Percentiles rank a stretch among this genome's conserved stretches.
These are phyloP conservation scores for Dolichallabes microphthalmus DNA, from an alignment of 2,113 vertebrate genomes.

Conservation along the genomic window DNA sequence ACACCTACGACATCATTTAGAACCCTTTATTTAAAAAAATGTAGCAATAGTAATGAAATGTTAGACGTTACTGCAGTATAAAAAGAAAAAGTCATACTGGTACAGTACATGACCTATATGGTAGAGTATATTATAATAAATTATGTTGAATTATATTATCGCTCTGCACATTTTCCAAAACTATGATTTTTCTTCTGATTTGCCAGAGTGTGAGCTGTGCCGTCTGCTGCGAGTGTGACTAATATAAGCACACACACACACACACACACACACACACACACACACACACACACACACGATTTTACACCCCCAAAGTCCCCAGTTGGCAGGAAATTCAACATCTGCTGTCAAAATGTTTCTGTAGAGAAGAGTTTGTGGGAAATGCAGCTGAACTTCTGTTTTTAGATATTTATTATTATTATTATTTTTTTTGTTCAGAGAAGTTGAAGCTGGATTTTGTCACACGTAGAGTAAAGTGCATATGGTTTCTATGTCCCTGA, in stretches of 20 bases:
- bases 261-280: too few relatives aligned
- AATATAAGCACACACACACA: constrained; percentile 40
- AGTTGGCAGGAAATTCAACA: constrained; percentile 37
- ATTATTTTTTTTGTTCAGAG: not conserved
- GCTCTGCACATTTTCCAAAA: not conserved
- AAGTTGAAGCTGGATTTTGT: not conserved
- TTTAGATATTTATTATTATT: not conserved
- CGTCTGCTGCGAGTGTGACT: constrained; percentile 6
- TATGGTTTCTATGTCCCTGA: constrained; percentile 8
- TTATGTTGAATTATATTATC: not conserved
- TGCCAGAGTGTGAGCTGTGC: not conserved
- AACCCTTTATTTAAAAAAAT: not conserved
- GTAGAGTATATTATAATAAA: not conserved
- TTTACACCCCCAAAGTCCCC: constrained; percentile 51
- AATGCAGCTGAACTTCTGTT: constrained; percentile 36
- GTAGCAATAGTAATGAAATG: not conserved
- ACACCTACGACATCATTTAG: not conserved
- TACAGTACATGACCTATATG: not conserved
- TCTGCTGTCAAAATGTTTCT: constrained; percentile 37
- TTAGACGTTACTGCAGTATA: not conserved
- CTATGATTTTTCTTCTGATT: constrained; percentile 11
- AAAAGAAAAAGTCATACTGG: not conserved
- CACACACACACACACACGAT: not conserved
- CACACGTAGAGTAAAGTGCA: not conserved
- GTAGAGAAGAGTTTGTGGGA: constrained; percentile 20